Evolutionary conservation across 2,113 vertebrate species (phyloP), one percentile per base, ranked within the genome.

Genomic region (Brachirus orientalis): DNA sequence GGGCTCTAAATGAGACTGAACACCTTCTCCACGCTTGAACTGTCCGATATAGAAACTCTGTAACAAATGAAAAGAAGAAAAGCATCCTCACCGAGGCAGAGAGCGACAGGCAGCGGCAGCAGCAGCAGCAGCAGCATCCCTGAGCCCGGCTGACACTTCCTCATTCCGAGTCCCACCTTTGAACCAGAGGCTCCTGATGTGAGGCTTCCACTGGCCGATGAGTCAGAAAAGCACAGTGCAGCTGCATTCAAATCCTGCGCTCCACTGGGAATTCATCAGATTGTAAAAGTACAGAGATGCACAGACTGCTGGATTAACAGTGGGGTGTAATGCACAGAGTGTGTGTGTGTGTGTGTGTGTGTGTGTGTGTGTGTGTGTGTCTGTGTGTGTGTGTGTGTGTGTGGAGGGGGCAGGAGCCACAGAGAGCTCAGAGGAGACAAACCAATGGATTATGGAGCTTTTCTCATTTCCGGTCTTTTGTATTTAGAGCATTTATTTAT

Each of bases 391-490:
- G 40, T 14, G 36, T 12, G 3, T 20, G 62, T 73, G 75, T 73
- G 72, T 72, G 72, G 70, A 53, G 54, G 43, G 41, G 33, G 61
- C 20, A 41, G 73, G 72, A 64, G 66, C 28, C 18, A 18, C 36
- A 18, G 59, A 82, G 72, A 54, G 81, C 63, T 74, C 57, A 66
- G 63, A 73, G 8, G 69, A 68, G 64, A 55, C 64, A 65, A 55
- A 86, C 85, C 86, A 84, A 85, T 87, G 83, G 90, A 92, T 92
- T 92, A 92, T 90, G 90, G 20, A 80, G 84, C 33, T 16, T 82
- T 28, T 89, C 72, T 90, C 87, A 90, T 92, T 92, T 90, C 89
- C 89, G 84, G 83, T 83, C 72, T 69, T 82, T n/a, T 51, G 82
- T 79, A 89, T 88, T 87, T 68, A 77, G 63, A 86, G 38, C 86